Percentiles rank a stretch among this genome's conserved stretches.
These are phyloP conservation scores for Columba janthina DNA, from an alignment of 2,113 vertebrate species.

Conservation along the genomic window DNA sequence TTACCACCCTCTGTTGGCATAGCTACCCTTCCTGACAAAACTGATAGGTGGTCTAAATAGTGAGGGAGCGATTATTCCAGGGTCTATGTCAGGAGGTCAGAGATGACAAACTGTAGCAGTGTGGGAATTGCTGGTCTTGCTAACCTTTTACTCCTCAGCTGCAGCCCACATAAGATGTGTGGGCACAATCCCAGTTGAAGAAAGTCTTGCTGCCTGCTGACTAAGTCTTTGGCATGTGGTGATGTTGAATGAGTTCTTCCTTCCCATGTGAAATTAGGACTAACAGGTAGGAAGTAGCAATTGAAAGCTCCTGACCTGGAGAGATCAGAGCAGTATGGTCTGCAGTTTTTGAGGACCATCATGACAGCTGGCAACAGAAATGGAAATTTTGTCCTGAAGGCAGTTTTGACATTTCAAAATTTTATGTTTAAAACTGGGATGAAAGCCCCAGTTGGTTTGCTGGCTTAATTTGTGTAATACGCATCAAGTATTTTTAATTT, in stretches of 20 bases:
- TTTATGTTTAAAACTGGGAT: neutral
- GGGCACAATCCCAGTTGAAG: neutral
- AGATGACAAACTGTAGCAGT: neutral
- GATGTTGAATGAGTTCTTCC: neutral
- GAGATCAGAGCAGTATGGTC: neutral
- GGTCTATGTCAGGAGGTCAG: neutral
- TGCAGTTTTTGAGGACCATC: neutral
- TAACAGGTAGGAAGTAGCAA: neutral
- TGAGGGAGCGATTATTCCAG: neutral
- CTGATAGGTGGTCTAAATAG: neutral
- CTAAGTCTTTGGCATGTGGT: neutral
- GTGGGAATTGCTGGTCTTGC: neutral
- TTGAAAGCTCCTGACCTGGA: neutral
- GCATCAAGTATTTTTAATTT: neutral
- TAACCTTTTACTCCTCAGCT: neutral
- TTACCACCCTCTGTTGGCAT: neutral
- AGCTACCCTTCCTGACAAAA: neutral
- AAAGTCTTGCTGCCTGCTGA: neutral
- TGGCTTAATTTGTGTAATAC: neutral
- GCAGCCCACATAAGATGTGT: neutral
- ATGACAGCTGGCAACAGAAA: constrained; percentile 13
- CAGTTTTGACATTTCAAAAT: neutral
- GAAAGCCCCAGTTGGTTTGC: neutral
- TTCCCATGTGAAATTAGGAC: neutral
- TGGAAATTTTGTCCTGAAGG: constrained; percentile 16